Evolutionary conservation across 1,140 invertebrate species (phyloP).

Genomic region (Anagrus nilaparvatae): DNA sequence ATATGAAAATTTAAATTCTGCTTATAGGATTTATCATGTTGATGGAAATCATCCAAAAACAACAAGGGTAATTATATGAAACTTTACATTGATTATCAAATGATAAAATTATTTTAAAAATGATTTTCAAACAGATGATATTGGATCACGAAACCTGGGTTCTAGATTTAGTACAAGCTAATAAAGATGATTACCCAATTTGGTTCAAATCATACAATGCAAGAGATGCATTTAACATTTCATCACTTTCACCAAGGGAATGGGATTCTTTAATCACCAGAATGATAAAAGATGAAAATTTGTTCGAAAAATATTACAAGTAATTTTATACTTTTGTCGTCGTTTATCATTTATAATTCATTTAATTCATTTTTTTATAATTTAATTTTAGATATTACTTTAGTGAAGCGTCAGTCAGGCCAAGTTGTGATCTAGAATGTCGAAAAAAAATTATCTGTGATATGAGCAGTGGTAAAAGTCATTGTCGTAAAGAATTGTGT

Average conservation of each 20-base stretch:
- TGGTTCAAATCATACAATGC: slow-evolving; percentile 13
- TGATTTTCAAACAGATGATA: too few species aligned
- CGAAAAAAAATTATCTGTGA: too few species aligned
- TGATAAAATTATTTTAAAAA: too few species aligned
- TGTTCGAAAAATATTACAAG: slow-evolving; percentile 12
- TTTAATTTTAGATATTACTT: too few species aligned
- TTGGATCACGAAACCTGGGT: slow-evolving; percentile 13
- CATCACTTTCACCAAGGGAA: slow-evolving; percentile 7
- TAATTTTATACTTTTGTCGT: too few species aligned
- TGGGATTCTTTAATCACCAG: slow-evolving; percentile 11
- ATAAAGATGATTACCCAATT: slow-evolving; percentile 5
- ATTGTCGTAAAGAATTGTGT: too few species aligned
- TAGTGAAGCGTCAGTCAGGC: too few species aligned
- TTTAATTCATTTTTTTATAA: too few species aligned
- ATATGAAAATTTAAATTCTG: slow-evolving; percentile 86
- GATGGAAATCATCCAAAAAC: slow-evolving; percentile 10
- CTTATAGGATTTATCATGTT: slow-evolving; percentile 76
- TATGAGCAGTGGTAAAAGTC: too few species aligned
- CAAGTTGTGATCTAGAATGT: too few species aligned
- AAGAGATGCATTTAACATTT: slow-evolving; percentile 5
- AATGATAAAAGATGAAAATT: background rate
- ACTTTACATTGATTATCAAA: too few species aligned
- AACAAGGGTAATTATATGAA: slow-evolving; percentile 8
- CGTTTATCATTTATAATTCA: too few species aligned
- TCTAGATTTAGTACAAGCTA: slow-evolving; percentile 14